phyloP scores from a whole-genome alignment of 2,888 invertebrate genomes.

The Plebejus anna region DNA sequence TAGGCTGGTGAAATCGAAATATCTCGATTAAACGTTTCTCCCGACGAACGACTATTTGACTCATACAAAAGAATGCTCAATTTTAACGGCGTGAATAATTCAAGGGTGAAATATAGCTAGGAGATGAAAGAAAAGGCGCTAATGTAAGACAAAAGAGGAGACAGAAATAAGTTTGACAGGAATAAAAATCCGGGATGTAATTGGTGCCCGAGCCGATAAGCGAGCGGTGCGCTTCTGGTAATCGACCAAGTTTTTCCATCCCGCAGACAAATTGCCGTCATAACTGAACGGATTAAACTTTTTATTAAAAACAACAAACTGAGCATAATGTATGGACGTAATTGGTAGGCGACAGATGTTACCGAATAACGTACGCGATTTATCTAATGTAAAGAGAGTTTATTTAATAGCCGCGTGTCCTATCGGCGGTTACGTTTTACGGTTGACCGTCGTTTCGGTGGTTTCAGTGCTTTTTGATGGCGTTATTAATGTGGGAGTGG shows the following conservation, averaged over 20 bases:
- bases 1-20: conserved; percentile 68
- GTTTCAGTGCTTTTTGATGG: conserved; percentile 66
- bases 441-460: conserved; percentile 64
- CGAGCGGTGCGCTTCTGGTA: conserved; percentile 56
- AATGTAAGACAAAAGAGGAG: conserved; percentile 75
- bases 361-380: conserved; percentile 75
- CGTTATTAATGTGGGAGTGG: conserved; percentile 67
- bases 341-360: conserved; percentile 78
- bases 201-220: conserved; percentile 49
- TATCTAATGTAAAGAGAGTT: conserved; percentile 79
- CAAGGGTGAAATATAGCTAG: conserved; percentile 56
- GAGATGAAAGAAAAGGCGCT: conserved; percentile 55
- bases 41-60: conserved; percentile 48
- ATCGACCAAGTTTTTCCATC: conserved; percentile 77
- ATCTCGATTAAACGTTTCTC: conserved; percentile 59
- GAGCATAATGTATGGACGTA: conserved; percentile 77
- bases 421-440: conserved; percentile 71
- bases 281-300: conserved; percentile 79
- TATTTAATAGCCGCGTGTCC: conserved; percentile 75
- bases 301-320: conserved; percentile 80
- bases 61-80: conserved; percentile 48
- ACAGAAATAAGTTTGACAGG: conserved; percentile 71
- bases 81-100: conserved; percentile 28
- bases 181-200: conserved; percentile 55
- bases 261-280: conserved; percentile 76